Percentiles rank a stretch among this genome's conserved stretches.
Evolutionary conservation across 2,797 vertebrate species (phyloP).

Genomic region (Bufotes viridis): DNA sequence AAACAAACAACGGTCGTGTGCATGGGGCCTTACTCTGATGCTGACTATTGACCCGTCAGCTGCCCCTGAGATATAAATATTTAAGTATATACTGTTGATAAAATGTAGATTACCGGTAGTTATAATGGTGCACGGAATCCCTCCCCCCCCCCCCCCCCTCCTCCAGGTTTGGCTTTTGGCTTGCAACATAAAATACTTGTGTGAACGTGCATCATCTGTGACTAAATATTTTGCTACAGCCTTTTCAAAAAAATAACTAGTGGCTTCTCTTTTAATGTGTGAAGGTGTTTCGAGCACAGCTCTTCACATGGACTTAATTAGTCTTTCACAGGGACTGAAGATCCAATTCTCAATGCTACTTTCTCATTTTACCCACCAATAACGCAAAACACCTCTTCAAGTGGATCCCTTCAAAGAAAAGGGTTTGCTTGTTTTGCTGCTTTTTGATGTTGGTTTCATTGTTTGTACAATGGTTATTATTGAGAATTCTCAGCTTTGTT

Average conservation of each 20-base stretch:
- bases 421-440: conserved; percentile 82
- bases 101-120: background rate
- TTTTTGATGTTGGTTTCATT: conserved; percentile 90
- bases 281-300: conserved; percentile 76
- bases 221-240: conserved; percentile 82
- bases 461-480: conserved; percentile 91
- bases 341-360: conserved; percentile 84
- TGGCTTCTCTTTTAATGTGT: conserved; percentile 81
- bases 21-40: no score
- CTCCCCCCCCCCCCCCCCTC: background rate
- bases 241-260: conserved; percentile 74
- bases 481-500: conserved; percentile 81
- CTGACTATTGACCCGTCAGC: no score
- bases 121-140: background rate
- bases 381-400: conserved; percentile 89
- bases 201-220: conserved; percentile 70
- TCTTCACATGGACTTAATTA: conserved; percentile 91
- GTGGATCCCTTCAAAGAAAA: conserved; percentile 82
- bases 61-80: no score
- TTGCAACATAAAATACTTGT: conserved; percentile 67
- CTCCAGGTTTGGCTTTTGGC: background rate
- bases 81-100: no score
- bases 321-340: conserved; percentile 80
- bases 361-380: conserved; percentile 86
- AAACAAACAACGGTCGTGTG: no score